Conservation (phyloP, 2,113 vertebrate species). For the Burhinus oedicnemus region DNA sequence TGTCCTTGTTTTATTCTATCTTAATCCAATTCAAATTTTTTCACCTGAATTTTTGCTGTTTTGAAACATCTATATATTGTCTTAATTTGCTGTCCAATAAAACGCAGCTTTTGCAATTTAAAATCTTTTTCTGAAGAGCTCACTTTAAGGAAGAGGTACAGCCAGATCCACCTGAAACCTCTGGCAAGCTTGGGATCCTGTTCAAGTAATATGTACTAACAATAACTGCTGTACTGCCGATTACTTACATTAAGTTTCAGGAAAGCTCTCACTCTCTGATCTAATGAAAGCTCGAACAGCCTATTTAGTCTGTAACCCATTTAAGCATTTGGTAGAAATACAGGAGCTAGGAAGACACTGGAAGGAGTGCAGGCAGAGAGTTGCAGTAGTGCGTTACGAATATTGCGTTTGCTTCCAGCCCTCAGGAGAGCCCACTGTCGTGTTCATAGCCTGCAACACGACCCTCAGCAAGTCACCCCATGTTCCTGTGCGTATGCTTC, state of each 20-base stretch:
- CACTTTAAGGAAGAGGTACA: not conserved
- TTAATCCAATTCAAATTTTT: not conserved
- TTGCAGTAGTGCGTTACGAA: not conserved
- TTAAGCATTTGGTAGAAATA: not conserved
- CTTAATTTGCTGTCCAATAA: not conserved
- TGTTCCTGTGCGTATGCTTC: rapidly evolving
- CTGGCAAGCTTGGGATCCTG: not conserved
- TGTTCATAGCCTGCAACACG: rapidly evolving
- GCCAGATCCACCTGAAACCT: not conserved
- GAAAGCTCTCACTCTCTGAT: not conserved
- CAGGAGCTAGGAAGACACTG: not conserved
- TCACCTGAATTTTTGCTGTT: not conserved
- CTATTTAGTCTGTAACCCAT: not conserved
- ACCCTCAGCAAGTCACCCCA: not conserved
- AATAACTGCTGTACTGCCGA: not conserved
- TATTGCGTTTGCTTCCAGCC: not conserved
- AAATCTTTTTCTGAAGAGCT: not conserved
- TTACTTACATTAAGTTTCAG: not conserved
- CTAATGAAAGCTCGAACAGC: not conserved
- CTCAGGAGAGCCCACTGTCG: not conserved
- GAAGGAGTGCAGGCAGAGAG: not conserved
- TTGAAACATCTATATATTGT: not conserved
- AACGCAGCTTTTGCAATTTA: not conserved
- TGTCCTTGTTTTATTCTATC: not conserved
- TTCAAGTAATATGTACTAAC: not conserved